Conservation (phyloP, 2,113 vertebrate species). For the Alosa alosa region DNA sequence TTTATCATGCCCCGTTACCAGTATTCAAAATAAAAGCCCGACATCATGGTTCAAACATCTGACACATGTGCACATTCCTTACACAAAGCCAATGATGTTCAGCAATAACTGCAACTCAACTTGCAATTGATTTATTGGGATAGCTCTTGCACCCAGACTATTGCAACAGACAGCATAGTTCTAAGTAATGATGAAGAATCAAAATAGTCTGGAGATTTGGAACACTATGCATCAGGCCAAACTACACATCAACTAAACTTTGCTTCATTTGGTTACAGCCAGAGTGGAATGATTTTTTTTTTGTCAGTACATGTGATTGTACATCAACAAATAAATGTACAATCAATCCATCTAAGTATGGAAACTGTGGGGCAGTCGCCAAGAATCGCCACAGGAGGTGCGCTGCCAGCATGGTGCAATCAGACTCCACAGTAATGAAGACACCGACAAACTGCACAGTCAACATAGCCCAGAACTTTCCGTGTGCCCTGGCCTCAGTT, state of each 20-base stretch:
- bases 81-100: neutral
- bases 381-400: neutral
- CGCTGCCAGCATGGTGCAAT: neutral
- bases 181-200: neutral
- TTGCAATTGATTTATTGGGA: neutral
- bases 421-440: neutral
- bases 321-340: neutral
- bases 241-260: too few relatives aligned
- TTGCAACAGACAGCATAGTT: neutral
- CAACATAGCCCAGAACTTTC: conserved; percentile 17
- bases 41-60: neutral
- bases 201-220: neutral
- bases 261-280: neutral
- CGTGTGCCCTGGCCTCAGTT: neutral
- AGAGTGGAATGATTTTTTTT: neutral
- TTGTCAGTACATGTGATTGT: neutral
- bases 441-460: neutral
- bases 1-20: neutral
- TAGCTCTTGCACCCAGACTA: neutral
- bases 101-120: neutral
- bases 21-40: neutral
- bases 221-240: neutral
- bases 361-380: neutral
- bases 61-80: neutral
- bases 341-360: neutral